Base-by-base conservation (phyloP, 2,888 invertebrate genomes). In the Eulithis prunata region DNA sequence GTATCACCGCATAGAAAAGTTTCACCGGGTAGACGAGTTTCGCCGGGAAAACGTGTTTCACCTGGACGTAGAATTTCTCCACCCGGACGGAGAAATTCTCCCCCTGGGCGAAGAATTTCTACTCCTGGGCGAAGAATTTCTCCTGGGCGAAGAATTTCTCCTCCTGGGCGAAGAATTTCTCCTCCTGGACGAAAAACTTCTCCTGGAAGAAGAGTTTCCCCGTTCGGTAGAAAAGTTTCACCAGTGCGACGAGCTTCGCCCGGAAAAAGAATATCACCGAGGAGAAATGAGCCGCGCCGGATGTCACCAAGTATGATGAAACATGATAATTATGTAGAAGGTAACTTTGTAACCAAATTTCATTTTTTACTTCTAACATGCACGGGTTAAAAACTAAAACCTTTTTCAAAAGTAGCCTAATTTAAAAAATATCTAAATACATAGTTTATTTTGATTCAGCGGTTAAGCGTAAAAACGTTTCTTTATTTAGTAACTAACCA, bases 241-340 rank as follows among this genome's bases (percentile, higher is more conserved):
- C 76, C 81, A 0, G 76, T 64, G 0, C 69, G 76, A 7, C 61
- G 71, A 8, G 57, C 67, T 46, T 78, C 80, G 4, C 78, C 79
- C 4, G 75, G 71, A 2, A 71, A 74, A n/a, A 71, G 69, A 51
- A 57, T 63, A 7, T 74, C 77, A 3, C 74, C 75, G 7, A 71
- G 57, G 36, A 64, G 69, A 58, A 68, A 68, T 10, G 72, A 72
- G 10, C 58, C 53, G 0, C 72, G 70, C 67, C 66, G 71, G 56
- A 71, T 72, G 41, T 76, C 76, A 12, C 76, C 76, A 71, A 72
- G 74, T 75, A 71, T 69, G 72, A 64, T 32, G 56, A 47, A 55
- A 36, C 57, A 60, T 69, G 47, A 56, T 68, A 45, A 64, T 68
- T 32, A 66, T 43, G n/a, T 65, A 66, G 45, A 69, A 69, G 68